Conservation (phyloP, 2,888 invertebrate genomes). For the Acheta domesticus region DNA sequence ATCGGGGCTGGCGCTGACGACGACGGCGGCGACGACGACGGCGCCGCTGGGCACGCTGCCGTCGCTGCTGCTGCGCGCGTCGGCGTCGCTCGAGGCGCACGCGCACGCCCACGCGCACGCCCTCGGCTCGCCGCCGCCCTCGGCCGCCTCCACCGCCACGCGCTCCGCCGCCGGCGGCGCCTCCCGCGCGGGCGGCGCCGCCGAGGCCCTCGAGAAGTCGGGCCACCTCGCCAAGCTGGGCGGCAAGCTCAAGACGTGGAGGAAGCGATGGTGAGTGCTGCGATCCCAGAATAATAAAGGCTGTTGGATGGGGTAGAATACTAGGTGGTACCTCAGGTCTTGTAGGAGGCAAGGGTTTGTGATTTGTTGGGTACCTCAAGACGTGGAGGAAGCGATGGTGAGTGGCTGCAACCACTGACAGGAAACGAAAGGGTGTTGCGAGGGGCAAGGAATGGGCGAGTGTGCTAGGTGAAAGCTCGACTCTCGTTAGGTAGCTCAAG, state of each 20-base stretch:
- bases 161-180: constrained; percentile 29
- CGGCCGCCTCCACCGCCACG: constrained; percentile 38
- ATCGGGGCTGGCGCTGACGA: neutral
- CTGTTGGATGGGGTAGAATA: no score
- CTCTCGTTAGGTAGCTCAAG: no score
- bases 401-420: no score
- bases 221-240: constrained; percentile 88
- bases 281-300: no score
- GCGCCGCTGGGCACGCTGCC: constrained; percentile 48
- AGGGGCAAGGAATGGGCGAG: no score
- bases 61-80: constrained; percentile 58
- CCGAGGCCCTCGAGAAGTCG: constrained; percentile 79
- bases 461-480: no score
- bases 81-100: constrained; percentile 49
- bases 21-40: neutral
- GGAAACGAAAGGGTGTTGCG: no score
- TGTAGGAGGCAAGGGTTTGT: no score
- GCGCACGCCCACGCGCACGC: no score
- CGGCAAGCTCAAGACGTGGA: constrained; percentile 94
- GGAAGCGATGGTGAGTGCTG: constrained; percentile 70
- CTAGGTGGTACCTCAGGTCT: no score
- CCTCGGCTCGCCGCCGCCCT: constrained; percentile 19
- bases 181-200: constrained; percentile 35
- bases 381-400: no score
- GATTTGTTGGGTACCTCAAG: no score